phyloP scores from a whole-genome alignment of 1,140 invertebrate species.

The Aleiodes sp. region DNA sequence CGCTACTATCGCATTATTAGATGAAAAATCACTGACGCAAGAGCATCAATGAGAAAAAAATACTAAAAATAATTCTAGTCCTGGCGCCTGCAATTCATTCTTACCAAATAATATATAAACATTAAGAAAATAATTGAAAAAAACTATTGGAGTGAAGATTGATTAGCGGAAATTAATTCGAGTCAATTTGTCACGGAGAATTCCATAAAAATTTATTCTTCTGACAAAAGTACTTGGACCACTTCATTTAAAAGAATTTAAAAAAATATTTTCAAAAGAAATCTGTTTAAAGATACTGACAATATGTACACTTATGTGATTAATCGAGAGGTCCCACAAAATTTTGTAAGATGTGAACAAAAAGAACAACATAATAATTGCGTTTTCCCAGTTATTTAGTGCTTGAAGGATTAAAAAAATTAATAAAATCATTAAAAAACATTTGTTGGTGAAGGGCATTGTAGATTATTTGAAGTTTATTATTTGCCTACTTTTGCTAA shows the following conservation, averaged over 20 bases:
- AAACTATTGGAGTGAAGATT: background rate
- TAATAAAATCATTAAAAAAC: slow-evolving; percentile 2
- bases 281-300: slow-evolving; percentile 19
- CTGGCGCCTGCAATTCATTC: background rate
- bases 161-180: background rate
- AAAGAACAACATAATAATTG: background rate
- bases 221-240: slow-evolving; percentile 1
- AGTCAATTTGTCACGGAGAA: background rate
- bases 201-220: background rate
- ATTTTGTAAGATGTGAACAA: slow-evolving; percentile 16
- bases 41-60: slow-evolving; percentile 5
- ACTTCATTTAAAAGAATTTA: background rate
- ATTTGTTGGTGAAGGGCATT: background rate
- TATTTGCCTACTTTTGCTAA: too few relatives aligned
- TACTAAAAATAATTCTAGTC: background rate
- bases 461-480: background rate
- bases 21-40: background rate
- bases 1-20: slow-evolving; percentile 1
- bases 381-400: slow-evolving; percentile 16
- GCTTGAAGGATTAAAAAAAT: background rate
- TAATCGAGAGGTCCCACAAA: slow-evolving; percentile 11
- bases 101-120: background rate
- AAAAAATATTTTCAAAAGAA: background rate
- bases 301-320: slow-evolving; percentile 22
- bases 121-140: background rate